Evolutionary conservation across 2,797 vertebrate genomes (phyloP).

Genomic region (Syngnathus rostellatus): DNA sequence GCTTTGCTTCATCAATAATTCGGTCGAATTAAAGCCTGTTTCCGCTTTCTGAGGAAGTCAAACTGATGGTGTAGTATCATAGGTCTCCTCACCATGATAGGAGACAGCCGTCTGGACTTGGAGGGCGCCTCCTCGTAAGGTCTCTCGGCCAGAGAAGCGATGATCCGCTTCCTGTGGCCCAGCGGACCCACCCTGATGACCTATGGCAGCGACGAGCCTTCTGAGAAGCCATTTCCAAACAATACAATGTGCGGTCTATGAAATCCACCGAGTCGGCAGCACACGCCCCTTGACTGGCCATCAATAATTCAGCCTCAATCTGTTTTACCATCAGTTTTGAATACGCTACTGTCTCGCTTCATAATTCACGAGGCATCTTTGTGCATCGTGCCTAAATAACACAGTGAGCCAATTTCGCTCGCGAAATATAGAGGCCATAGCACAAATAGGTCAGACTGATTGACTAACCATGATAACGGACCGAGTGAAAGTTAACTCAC

Average conservation of each 20-base stretch:
- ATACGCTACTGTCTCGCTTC: conserved; percentile 46
- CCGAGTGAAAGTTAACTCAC: not conserved
- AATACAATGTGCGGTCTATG: conserved; percentile 34
- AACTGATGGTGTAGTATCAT: not conserved
- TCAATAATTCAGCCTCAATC: conserved; percentile 70
- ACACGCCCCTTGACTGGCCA: conserved; percentile 41
- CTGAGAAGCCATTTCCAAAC: conserved; percentile 17
- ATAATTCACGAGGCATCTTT: conserved; percentile 51
- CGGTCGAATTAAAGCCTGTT: not conserved
- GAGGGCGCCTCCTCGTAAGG: conserved; percentile 90
- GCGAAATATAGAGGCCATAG: not conserved
- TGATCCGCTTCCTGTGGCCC: conserved; percentile 94
- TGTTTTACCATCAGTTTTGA: conserved; percentile 61
- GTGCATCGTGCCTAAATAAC: conserved; percentile 29
- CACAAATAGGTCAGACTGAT: not conserved
- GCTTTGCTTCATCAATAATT: not conserved
- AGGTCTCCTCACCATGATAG: conserved; percentile 78
- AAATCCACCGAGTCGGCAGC: conserved; percentile 45
- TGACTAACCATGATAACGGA: not conserved
- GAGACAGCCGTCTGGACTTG: conserved; percentile 89
- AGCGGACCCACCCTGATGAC: conserved; percentile 89
- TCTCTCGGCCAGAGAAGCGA: conserved; percentile 89
- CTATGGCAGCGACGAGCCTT: conserved; percentile 52
- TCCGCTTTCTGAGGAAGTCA: too few species aligned
- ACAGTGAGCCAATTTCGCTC: not conserved